A percentile compares a stretch with the other conserved stretches of the same genome.
Evolutionary conservation across 2,888 invertebrate genomes (phyloP).

Genomic region (Melanargia galathea): DNA sequence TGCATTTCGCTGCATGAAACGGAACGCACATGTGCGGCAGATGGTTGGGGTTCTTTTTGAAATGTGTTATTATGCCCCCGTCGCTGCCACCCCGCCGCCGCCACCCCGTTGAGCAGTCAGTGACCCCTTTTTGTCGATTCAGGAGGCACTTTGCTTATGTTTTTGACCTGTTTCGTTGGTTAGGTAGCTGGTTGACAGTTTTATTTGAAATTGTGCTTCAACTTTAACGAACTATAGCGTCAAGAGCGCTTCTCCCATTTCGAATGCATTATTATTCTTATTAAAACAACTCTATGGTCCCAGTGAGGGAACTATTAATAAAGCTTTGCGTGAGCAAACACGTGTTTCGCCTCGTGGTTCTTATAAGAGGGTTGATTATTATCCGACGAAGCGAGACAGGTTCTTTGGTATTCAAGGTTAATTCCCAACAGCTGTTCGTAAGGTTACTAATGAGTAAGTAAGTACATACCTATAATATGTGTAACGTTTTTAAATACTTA

Average conservation of each 20-base stretch:
- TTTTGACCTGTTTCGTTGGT: constrained; percentile 65
- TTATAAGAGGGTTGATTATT: constrained; percentile 56
- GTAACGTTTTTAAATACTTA: background rate
- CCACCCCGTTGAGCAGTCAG: constrained; percentile 72
- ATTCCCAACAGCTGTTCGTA: constrained; percentile 22
- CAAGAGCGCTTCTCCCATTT: background rate
- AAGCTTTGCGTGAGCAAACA: constrained; percentile 66
- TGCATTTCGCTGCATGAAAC: constrained; percentile 70
- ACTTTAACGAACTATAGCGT: constrained; percentile 10
- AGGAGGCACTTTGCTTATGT: constrained; percentile 58
- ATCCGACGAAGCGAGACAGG: constrained; percentile 56
- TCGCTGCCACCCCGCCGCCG: constrained; percentile 50
- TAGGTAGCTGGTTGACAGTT: constrained; percentile 15
- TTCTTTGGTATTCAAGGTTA: constrained; percentile 56
- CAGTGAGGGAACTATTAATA: constrained; percentile 53
- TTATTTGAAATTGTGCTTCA: constrained; percentile 18
- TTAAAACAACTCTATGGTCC: constrained; percentile 9
- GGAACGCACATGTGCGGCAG: constrained; percentile 77
- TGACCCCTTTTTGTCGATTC: constrained; percentile 72
- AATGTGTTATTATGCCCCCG: constrained; percentile 71
- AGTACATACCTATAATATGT: no score
- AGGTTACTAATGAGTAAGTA: constrained; percentile 16
- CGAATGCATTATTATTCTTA: background rate
- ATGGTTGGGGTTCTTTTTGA: constrained; percentile 78
- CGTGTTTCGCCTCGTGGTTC: constrained; percentile 60